Percentiles rank a stretch among this genome's conserved stretches.
These are phyloP conservation scores for Amyelois transitella DNA, from an alignment of 1,140 invertebrate genomes.

Conservation along the genomic window DNA sequence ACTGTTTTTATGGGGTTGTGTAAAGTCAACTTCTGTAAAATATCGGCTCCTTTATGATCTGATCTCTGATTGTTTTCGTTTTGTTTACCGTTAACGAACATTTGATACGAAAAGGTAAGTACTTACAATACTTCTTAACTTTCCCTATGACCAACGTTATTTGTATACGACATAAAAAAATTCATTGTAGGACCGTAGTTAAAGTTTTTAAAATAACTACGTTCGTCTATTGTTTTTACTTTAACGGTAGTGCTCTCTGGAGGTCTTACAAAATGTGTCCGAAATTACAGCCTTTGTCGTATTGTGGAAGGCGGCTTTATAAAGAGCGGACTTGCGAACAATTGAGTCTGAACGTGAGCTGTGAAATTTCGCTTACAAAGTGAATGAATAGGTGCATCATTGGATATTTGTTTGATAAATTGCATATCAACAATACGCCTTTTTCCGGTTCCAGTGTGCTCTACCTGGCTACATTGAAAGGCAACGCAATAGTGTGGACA, in stretches of 20 bases:
- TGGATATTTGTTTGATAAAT: slow-evolving; percentile 64
- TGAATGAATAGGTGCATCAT: slow-evolving; percentile 59
- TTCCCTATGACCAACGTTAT: no score
- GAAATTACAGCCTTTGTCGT: slow-evolving; percentile 40
- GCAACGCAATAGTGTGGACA: no score
- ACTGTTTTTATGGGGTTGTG: slow-evolving; percentile 35
- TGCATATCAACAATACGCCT: slow-evolving; percentile 58
- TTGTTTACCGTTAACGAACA: slow-evolving; percentile 58
- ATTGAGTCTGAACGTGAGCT: slow-evolving; percentile 42
- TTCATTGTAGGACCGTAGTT: slow-evolving; percentile 34
- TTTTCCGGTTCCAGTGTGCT: slow-evolving; percentile 27
- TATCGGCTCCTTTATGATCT: slow-evolving; percentile 31
- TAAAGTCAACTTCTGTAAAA: slow-evolving; percentile 50
- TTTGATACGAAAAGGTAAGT: no score
- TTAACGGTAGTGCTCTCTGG: slow-evolving; percentile 64
- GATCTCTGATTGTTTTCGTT: slow-evolving; percentile 26
- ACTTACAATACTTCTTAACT: slow-evolving; percentile 51
- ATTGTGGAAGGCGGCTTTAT: slow-evolving; percentile 26
- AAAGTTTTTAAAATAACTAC: slow-evolving; percentile 26
- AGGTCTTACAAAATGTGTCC: slow-evolving; percentile 55
- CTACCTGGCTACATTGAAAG: no score
- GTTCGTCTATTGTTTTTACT: slow-evolving; percentile 48
- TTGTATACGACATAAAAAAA: slow-evolving; percentile 64
- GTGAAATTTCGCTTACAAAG: slow-evolving; percentile 55
- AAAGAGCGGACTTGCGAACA: slow-evolving; percentile 26